These are phyloP conservation scores for Brachynemurus nebulosus DNA, from an alignment of 2,888 invertebrate species.

Conservation along the genomic window DNA sequence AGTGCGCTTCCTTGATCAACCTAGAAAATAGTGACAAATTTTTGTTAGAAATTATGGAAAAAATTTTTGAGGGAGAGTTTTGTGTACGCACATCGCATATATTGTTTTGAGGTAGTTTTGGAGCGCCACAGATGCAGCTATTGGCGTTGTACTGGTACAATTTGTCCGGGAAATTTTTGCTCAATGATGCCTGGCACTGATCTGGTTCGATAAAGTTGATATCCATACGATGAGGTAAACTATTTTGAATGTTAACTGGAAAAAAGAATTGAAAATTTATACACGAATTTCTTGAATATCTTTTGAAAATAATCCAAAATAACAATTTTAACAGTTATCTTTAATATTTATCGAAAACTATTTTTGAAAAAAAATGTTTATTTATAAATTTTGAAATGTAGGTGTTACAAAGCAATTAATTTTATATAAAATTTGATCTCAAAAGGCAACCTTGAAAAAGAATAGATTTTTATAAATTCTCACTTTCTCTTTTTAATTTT, in stretches of 20 bases:
- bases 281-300: conserved; percentile 1
- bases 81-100: conserved; percentile 51
- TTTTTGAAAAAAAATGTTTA: no score
- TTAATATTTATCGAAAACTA: no score
- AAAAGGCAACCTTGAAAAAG: no score
- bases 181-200: conserved; percentile 44
- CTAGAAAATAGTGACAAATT: conserved; percentile 23
- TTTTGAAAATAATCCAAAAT: no score
- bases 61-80: no score
- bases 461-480: no score
- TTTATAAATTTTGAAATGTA: no score
- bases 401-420: no score
- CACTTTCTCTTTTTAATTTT: no score
- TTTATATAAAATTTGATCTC: no score
- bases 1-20: conserved; percentile 68
- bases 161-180: conserved; percentile 40
- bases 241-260: conserved; percentile 58
- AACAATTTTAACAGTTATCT: no score
- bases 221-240: conserved; percentile 59
- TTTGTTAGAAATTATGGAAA: background rate
- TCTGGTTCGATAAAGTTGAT: conserved; percentile 47
- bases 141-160: conserved; percentile 43
- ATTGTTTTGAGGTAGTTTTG: conserved; percentile 46
- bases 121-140: conserved; percentile 54
- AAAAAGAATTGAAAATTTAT: conserved; percentile 15